These are phyloP conservation scores for Ophioninae sp. DNA, from an alignment of 2,888 invertebrate genomes.

Conservation along the genomic window DNA sequence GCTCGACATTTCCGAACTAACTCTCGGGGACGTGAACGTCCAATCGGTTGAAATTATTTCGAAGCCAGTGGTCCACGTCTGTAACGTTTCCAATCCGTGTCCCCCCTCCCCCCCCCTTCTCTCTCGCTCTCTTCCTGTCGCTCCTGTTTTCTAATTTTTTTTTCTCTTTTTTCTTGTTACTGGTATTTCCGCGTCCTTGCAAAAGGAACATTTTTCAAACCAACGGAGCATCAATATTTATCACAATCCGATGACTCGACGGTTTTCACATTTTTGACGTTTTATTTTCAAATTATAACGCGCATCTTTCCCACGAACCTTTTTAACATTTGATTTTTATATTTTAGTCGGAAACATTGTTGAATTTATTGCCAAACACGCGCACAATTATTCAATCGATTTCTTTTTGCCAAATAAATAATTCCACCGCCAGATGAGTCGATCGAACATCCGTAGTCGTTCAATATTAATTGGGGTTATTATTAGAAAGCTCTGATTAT, in stretches of 20 bases:
- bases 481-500: background rate
- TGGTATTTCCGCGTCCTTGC: slow-evolving; percentile 15
- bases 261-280: slow-evolving; percentile 4
- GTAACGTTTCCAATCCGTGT: slow-evolving; percentile 11
- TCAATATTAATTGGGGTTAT: background rate
- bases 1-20: slow-evolving; percentile 55
- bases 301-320: background rate
- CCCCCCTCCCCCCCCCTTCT: background rate
- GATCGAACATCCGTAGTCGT: background rate
- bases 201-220: slow-evolving; percentile 52
- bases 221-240: slow-evolving; percentile 56
- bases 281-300: slow-evolving; percentile 39
- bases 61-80: slow-evolving; percentile 50
- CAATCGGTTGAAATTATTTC: slow-evolving; percentile 58
- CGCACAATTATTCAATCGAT: background rate
- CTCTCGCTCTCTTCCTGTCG: background rate
- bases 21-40: slow-evolving; percentile 52
- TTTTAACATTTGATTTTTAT: background rate
- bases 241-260: slow-evolving; percentile 37
- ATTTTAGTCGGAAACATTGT: background rate
- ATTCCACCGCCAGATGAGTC: background rate
- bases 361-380: background rate
- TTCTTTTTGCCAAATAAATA: background rate
- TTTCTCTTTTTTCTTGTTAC: slow-evolving; percentile 3
- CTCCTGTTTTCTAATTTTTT: no score